A percentile compares a stretch with the other conserved stretches of the same genome.
Conservation (phyloP, 2,888 invertebrate species). For the Mesopsocus fuscifrons region DNA sequence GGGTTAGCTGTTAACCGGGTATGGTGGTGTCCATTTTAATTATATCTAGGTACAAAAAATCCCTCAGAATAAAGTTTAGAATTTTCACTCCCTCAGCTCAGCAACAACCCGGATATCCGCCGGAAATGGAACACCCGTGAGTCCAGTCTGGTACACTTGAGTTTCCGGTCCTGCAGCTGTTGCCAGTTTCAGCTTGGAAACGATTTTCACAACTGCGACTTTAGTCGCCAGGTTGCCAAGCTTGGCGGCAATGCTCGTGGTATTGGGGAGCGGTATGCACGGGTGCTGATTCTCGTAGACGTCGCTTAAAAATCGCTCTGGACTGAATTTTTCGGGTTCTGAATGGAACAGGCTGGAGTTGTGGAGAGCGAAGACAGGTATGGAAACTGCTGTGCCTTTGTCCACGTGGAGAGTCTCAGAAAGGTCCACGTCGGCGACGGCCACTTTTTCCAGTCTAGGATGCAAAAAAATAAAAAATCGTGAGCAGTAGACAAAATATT, state of each 20-base stretch:
- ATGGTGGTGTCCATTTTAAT: too few species aligned
- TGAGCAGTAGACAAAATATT: too few species aligned
- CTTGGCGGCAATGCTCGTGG: constrained; percentile 14
- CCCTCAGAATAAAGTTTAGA: too few species aligned
- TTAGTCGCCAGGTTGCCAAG: constrained; percentile 15
- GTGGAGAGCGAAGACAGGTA: constrained; percentile 16
- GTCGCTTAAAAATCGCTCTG: constrained; percentile 16
- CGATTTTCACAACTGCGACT: constrained; percentile 14
- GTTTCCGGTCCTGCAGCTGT: constrained; percentile 13
- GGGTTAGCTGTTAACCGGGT: too few species aligned
- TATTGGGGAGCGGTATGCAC: constrained; percentile 15
- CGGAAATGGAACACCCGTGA: constrained; percentile 14
- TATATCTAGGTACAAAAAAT: too few species aligned
- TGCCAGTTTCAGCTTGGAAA: constrained; percentile 13
- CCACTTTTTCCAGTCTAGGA: constrained; percentile 15
- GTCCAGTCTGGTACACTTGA: constrained; percentile 12
- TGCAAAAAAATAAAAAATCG: too few species aligned
- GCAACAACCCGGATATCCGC: constrained; percentile 13
- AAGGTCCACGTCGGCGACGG: constrained; percentile 12
- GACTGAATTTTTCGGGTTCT: constrained; percentile 16
- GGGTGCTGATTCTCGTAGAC: constrained; percentile 13
- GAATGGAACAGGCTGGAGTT: constrained; percentile 14
- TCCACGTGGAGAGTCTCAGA: constrained; percentile 14
- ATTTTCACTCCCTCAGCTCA: neutral
- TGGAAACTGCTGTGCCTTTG: constrained; percentile 14